Evolutionary conservation across 2,797 vertebrate genomes (phyloP), one percentile per base, ranked within the genome.

Genomic region (Hyperoplus lanceolatus): DNA sequence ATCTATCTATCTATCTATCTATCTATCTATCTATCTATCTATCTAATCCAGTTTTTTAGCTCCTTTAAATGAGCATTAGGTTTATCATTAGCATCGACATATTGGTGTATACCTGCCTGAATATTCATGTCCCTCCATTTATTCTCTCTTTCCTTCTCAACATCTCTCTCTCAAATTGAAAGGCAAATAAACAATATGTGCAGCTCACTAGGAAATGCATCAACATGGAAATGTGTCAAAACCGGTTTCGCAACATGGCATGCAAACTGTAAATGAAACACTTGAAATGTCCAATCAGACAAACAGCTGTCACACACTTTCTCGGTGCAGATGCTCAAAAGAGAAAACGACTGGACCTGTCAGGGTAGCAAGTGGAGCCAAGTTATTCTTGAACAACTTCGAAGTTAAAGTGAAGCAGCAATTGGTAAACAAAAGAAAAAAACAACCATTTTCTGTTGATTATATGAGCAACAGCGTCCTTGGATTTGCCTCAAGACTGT

Each of bases 231-330:
- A 88, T 42, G 80, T 91, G 90, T 90, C 89, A 89, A 78, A 90
- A 86, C 87, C 79, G 36, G 77, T 86, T 89, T 89, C 77, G 70
- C 87, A 88, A 90, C 89, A 83, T 64, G 82, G 75, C 82, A 79
- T 84, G 87, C 87, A 89, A 88, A 88, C 89, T 92, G 90, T 87
- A 92, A 93, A 93, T 86, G 85, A 85, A 90, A 91, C 87, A 87
- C 89, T 91, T 70, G 74, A 69, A 89, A 84, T 89, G 89, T 92
- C 89, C 88, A 89, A 92, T 92, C 93, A 91, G 87, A 92, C 92
- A 84, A 91, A 90, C 93, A 95, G 90, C 94, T 93, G 92, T 92
- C 92, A 89, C 87, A 81, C 79, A 84, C 75, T 39, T 70, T 39
- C 46, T 53, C 56, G 0, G 59, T 85, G 74, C 90, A 88, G 91